Percentiles rank a stretch among this genome's conserved stretches.
Evolutionary conservation across 2,113 vertebrate genomes (phyloP).

Genomic region (Sturnira hondurensis): DNA sequence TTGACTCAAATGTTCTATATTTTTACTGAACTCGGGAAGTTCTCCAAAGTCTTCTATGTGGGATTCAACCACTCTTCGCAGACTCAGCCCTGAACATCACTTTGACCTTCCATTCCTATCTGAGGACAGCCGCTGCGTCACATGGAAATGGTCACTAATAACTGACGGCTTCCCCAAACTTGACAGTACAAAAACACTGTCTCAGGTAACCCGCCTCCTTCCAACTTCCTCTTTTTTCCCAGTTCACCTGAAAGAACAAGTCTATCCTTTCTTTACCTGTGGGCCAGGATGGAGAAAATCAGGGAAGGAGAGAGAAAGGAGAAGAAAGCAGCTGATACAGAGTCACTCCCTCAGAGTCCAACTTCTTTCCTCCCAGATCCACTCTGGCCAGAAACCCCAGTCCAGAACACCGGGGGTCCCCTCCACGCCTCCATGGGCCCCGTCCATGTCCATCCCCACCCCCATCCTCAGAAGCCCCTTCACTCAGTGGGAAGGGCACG

Average conservation of each 20-base stretch:
- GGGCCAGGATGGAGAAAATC: neutral
- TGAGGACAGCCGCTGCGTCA: conserved; percentile 1
- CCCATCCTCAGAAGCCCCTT: neutral
- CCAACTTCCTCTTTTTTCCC: neutral
- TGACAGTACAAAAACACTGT: neutral
- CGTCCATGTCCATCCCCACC: neutral
- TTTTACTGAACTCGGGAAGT: neutral
- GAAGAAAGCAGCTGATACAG: neutral
- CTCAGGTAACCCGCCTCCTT: neutral
- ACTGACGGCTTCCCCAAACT: neutral
- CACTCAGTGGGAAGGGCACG: neutral
- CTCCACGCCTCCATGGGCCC: neutral
- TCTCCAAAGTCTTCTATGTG: neutral
- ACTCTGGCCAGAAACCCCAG: neutral
- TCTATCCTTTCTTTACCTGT: neutral
- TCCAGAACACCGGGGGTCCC: neutral
- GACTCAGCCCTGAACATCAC: neutral
- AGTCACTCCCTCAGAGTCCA: neutral
- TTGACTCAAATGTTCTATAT: neutral
- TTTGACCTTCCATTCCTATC: neutral
- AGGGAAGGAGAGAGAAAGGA: neutral
- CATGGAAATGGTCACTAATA: neutral
- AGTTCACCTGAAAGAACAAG: neutral
- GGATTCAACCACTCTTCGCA: neutral
- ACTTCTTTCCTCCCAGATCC: neutral